phyloP scores from a whole-genome alignment of 2,797 vertebrate genomes.

The Myotis myotis region DNA sequence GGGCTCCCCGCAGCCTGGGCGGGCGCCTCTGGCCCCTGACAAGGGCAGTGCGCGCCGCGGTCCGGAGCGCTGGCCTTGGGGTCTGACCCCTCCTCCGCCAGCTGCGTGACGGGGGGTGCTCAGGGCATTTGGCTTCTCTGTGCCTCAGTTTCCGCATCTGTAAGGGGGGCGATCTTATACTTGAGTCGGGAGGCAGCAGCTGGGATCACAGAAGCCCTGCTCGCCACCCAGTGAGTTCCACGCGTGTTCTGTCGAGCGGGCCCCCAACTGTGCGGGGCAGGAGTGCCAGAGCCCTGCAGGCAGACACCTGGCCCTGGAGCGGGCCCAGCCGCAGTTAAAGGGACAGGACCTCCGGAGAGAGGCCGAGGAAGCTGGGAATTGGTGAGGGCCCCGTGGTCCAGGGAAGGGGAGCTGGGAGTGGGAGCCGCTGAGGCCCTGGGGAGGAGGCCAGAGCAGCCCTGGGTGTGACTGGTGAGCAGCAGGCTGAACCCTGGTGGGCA shows the following conservation, averaged over 20 bases:
- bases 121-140: rapidly evolving
- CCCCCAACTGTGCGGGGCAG: neutral
- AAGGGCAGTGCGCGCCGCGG: neutral
- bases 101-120: neutral
- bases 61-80: neutral
- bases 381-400: neutral
- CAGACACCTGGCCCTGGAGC: slow-evolving; percentile 2
- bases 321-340: neutral
- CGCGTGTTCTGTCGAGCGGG: too few relatives aligned
- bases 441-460: neutral
- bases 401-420: neutral
- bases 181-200: neutral
- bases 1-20: neutral
- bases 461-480: neutral
- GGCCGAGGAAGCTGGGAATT: neutral
- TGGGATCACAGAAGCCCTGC: neutral
- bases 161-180: neutral
- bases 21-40: neutral
- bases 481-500: neutral
- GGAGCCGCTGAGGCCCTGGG: neutral
- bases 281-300: neutral
- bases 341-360: neutral
- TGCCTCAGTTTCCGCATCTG: slow-evolving; percentile 15
- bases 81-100: neutral
- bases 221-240: neutral